phyloP scores from a whole-genome alignment of 2,113 vertebrate genomes.

The Suricata suricatta region DNA sequence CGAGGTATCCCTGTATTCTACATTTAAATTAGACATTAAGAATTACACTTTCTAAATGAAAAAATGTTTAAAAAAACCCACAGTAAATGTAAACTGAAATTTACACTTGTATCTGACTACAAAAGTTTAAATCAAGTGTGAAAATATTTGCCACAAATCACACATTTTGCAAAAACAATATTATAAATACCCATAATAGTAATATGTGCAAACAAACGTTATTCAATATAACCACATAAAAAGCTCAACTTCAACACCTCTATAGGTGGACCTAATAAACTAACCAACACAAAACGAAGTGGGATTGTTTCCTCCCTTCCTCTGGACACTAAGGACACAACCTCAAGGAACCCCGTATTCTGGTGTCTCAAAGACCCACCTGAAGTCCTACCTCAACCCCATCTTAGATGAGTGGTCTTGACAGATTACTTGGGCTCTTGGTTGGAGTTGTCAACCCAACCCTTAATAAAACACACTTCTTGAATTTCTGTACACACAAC shows the following conservation, averaged over 20 bases:
- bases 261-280: not conserved
- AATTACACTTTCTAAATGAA: not conserved
- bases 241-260: not conserved
- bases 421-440: not conserved
- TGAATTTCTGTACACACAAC: not conserved
- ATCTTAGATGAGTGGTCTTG: not conserved
- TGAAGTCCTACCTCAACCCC: not conserved
- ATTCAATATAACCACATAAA: constrained; percentile 1
- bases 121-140: constrained; percentile 7
- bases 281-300: not conserved
- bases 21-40: not conserved
- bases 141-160: constrained; percentile 9
- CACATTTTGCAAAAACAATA: not conserved
- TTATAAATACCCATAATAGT: not conserved
- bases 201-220: not conserved
- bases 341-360: not conserved
- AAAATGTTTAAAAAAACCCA: not conserved
- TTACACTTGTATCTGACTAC: not conserved
- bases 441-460: not conserved
- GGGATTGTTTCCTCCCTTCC: not conserved
- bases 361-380: not conserved
- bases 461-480: not conserved
- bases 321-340: not conserved
- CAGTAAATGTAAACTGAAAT: not conserved
- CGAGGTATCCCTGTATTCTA: not conserved